Percentiles rank a stretch among this genome's conserved stretches.
phyloP scores from a whole-genome alignment of 2,113 vertebrate species.

The Myiozetetes cayanensis region DNA sequence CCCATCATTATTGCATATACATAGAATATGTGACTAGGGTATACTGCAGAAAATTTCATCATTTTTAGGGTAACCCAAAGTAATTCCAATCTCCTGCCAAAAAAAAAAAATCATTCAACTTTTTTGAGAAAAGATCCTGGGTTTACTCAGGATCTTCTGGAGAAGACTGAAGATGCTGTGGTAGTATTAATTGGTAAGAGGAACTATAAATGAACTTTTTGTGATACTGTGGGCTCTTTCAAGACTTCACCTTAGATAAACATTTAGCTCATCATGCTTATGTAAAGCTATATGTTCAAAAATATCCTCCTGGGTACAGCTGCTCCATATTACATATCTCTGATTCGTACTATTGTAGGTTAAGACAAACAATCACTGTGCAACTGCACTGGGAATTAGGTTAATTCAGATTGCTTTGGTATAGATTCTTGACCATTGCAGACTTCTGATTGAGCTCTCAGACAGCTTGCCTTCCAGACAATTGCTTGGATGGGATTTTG shows the following conservation, averaged over 20 bases:
- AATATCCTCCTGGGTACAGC: neutral
- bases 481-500: neutral
- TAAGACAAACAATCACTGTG: neutral
- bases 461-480: neutral
- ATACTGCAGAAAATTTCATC: neutral
- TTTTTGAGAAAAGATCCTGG: neutral
- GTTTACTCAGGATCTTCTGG: neutral
- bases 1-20: neutral
- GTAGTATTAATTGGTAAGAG: neutral
- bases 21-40: neutral
- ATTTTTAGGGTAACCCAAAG: neutral
- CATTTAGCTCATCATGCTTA: neutral
- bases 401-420: conserved; percentile 3
- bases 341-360: neutral
- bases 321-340: neutral
- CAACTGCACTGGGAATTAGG: neutral
- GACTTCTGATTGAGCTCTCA: neutral
- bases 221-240: neutral
- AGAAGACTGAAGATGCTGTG: neutral
- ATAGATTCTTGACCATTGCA: neutral
- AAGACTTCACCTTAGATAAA: neutral
- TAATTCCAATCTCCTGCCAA: neutral
- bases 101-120: neutral
- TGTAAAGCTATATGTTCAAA: neutral
- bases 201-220: neutral